Evolutionary conservation across 1,140 invertebrate genomes (phyloP), one percentile per base, ranked within the genome.

Genomic region (Meloidogyne chitwoodi): DNA sequence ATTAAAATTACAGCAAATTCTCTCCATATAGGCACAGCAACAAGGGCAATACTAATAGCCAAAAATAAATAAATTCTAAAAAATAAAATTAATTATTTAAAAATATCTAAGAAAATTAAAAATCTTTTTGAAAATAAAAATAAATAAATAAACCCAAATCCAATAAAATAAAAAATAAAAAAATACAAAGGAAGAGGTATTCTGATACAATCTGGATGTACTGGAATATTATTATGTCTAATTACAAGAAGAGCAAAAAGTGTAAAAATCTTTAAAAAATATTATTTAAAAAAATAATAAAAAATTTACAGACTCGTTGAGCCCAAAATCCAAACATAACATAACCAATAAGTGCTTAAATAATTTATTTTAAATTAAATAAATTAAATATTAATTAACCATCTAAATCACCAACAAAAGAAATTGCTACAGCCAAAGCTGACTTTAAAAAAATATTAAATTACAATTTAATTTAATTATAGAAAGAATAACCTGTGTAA

Each of bases 311-410:
- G 34, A 86, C 83, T 26, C 84, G 62, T 68, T 86, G 84, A 29
- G 85, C 85, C 84, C 84, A 86, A 67, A 86, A 87, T 31, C 85
- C 84, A 74, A 87, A 87, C 80, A 87, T 87, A 0, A 87, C 86
- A 72, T 88, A 87, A 22, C 82, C 79, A 74, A 87, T 88, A n/a
- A 87, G 76, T n/a, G 83, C 75, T 70, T 41, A 41, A 68, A 34
- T 8, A 38, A 14, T n/a, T 41, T 22, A 48, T 12, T 24, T 24
- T 24, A 68, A 69, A 69, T 70, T 70, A 1, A 69, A 41, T 44
- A 5, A 6, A 11, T 41, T 41, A 22, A n/a, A 19, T 16, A 22
- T 19, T 56, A 70, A 70, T 41, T 41, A 16, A 70, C 68, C 29
- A 69, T 87, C 85, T 29, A 87, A 75, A 65, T 87, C 87, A 27